Percentiles rank a stretch among this genome's conserved stretches.
Conservation (phyloP, 2,888 invertebrate genomes). For the Andrena bucephala region DNA sequence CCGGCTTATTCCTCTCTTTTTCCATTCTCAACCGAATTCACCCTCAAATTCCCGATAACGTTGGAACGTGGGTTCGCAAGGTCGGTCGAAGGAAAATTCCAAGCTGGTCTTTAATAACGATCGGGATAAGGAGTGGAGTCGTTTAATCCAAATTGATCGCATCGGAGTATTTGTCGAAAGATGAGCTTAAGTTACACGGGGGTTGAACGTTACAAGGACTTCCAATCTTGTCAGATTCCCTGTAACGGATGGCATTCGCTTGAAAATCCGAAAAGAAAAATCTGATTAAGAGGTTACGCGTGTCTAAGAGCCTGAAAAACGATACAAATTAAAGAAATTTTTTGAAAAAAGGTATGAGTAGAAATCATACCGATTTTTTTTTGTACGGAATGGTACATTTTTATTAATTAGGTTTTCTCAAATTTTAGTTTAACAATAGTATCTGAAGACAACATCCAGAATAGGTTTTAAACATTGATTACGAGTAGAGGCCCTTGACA, state of each 20-base stretch:
- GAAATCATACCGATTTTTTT: too few species aligned
- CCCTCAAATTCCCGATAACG: slow-evolving; percentile 42
- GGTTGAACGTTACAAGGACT: slow-evolving; percentile 19
- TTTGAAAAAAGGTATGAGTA: too few species aligned
- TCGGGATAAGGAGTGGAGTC: slow-evolving; percentile 40
- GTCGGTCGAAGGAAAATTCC: slow-evolving; percentile 53
- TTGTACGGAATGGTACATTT: too few species aligned
- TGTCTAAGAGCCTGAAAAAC: background rate
- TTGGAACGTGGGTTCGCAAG: slow-evolving; percentile 31
- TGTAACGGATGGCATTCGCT: slow-evolving; percentile 44
- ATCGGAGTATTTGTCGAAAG: slow-evolving; percentile 58
- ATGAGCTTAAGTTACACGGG: slow-evolving; percentile 61
- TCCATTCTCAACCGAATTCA: slow-evolving; percentile 11
- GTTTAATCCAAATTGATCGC: slow-evolving; percentile 74
- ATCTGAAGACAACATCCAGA: too few species aligned
- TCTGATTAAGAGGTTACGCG: background rate
- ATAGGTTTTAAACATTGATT: too few species aligned
- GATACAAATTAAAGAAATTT: background rate
- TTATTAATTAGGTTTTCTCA: too few species aligned
- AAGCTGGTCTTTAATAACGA: slow-evolving; percentile 66
- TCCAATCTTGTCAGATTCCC: slow-evolving; percentile 68
- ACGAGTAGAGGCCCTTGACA: too few species aligned
- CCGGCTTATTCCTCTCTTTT: background rate
- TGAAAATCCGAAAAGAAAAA: slow-evolving; percentile 18
- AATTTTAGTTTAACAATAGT: too few species aligned